Conservation (phyloP, 2,113 vertebrate genomes). For the Spea bombifrons region DNA sequence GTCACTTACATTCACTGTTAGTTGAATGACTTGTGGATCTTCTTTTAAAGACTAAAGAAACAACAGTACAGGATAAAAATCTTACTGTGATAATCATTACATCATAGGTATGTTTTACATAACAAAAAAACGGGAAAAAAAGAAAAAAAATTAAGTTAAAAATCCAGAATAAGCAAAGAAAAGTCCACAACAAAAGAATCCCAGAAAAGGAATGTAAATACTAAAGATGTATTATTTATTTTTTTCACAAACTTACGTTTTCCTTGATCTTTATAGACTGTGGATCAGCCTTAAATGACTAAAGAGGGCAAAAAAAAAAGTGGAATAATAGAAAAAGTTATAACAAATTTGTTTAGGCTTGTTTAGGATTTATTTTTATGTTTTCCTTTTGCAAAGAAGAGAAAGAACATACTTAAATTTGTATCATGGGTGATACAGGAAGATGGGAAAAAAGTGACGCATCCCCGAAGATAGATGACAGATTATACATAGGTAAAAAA, state of each 20-base stretch:
- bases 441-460: too few relatives aligned
- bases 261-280: slow-evolving; percentile 5
- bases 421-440: too few relatives aligned
- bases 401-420: too few relatives aligned
- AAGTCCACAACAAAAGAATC: neutral
- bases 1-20: slow-evolving; percentile 44
- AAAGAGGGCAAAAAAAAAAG: neutral
- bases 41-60: slow-evolving; percentile 28
- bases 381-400: too few relatives aligned
- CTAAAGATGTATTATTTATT: too few relatives aligned
- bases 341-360: too few relatives aligned
- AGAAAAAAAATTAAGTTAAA: neutral
- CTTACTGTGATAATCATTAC: too few relatives aligned
- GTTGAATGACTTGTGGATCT: slow-evolving; percentile 8
- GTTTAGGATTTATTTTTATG: too few relatives aligned
- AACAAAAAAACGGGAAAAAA: neutral
- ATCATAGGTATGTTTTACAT: too few relatives aligned
- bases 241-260: slow-evolving; percentile 15
- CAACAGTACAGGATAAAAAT: neutral
- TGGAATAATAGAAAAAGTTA: too few relatives aligned
- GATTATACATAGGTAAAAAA: too few relatives aligned
- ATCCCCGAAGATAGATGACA: too few relatives aligned
- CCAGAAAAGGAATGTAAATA: neutral
- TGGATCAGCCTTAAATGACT: slow-evolving; percentile 25
- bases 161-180: neutral